Conservation (phyloP, 2,113 vertebrate species). For the Podarcis cretensis region DNA sequence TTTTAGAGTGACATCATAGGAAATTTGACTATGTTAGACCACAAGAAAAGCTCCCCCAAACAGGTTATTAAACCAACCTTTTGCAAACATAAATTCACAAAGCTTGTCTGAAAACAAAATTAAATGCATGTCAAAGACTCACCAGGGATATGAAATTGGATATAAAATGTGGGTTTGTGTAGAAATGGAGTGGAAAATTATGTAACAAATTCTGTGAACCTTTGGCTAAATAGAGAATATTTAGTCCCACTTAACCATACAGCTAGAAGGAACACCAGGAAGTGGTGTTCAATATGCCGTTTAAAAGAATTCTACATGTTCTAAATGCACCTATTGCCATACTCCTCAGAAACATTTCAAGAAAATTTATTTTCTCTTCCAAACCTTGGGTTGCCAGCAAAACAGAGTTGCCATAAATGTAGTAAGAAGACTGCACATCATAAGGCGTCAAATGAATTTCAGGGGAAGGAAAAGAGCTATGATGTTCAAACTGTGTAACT, state of each 20-base stretch:
- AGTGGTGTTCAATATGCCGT: neutral
- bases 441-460: neutral
- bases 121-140: conserved; percentile 55
- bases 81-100: conserved; percentile 57
- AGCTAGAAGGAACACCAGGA: conserved; percentile 28
- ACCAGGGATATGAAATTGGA: conserved; percentile 35
- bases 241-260: conserved; percentile 13
- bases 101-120: conserved; percentile 49
- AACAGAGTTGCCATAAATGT: neutral
- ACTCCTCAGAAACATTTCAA: neutral
- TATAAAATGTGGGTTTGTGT: conserved; percentile 18
- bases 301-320: neutral
- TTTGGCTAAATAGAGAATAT: conserved; percentile 9
- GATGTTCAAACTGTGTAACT: too few relatives aligned
- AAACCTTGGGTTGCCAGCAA: neutral
- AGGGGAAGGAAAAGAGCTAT: neutral
- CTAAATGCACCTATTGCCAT: neutral
- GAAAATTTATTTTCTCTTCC: neutral
- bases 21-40: conserved; percentile 31
- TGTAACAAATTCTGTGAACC: fast-evolving
- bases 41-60: conserved; percentile 50
- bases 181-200: neutral
- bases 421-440: neutral
- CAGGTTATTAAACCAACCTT: conserved; percentile 56
- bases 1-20: conserved; percentile 43